Conservation (phyloP, 2,113 vertebrate species). For the Arenaria interpres region DNA sequence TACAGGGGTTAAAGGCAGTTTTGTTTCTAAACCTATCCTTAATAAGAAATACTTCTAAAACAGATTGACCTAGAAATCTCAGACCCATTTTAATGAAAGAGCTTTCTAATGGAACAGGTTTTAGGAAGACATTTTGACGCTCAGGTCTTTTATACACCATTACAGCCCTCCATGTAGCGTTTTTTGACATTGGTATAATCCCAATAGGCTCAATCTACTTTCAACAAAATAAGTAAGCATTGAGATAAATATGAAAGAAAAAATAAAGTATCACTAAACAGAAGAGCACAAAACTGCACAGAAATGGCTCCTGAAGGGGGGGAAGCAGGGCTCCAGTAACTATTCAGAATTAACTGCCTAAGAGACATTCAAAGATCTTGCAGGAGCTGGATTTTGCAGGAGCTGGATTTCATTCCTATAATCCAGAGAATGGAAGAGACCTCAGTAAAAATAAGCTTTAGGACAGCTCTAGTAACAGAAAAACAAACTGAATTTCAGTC, state of each 20-base stretch:
- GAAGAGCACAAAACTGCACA: not conserved
- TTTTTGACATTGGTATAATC: not conserved
- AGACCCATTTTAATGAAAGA: not conserved
- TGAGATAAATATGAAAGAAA: not conserved
- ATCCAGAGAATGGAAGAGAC: not conserved
- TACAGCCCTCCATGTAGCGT: not conserved
- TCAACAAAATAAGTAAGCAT: not conserved
- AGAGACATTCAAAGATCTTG: not conserved
- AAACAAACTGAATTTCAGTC: not conserved
- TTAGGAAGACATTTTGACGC: not conserved
- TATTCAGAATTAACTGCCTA: not conserved
- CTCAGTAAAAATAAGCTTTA: not conserved
- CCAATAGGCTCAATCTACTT: not conserved
- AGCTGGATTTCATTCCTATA: not conserved
- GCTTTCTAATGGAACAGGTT: not conserved
- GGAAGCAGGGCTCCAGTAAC: not conserved
- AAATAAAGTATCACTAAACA: not conserved
- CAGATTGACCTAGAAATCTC: not conserved
- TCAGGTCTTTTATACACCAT: not conserved
- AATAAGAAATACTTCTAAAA: not conserved
- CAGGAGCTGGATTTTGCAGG: not conserved
- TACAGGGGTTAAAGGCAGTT: not conserved
- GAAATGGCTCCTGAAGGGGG: not conserved
- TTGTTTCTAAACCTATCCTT: not conserved
- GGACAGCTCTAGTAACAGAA: not conserved